phyloP scores from a whole-genome alignment of 2,113 vertebrate species.

The Gadus chalcogrammus region DNA sequence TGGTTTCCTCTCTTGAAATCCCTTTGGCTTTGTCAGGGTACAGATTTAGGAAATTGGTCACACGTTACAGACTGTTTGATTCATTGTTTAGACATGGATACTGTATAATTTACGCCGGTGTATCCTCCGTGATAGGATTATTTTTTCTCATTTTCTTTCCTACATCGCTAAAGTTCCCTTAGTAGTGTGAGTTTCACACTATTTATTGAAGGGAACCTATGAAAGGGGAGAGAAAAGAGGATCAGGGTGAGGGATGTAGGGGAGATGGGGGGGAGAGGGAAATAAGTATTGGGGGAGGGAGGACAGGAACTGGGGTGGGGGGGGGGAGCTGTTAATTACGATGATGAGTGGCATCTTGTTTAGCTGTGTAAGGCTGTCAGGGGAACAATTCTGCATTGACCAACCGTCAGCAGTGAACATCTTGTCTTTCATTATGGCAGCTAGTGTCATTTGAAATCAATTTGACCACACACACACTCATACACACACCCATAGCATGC shows the following conservation, averaged over 20 bases:
- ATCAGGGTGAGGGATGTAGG: neutral
- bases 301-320: constrained; percentile 9
- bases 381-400: constrained; percentile 61
- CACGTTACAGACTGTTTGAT: neutral
- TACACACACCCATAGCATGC: constrained; percentile 20
- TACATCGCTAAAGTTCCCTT: too few species aligned
- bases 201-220: too few species aligned
- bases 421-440: constrained; percentile 62
- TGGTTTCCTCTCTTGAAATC: neutral
- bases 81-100: neutral
- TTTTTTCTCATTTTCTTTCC: too few species aligned
- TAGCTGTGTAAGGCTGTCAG: constrained; percentile 50
- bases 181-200: too few species aligned
- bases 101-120: neutral
- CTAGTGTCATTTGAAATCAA: constrained; percentile 69
- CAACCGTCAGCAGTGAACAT: constrained; percentile 51
- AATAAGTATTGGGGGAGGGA: neutral
- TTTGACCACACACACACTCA: constrained; percentile 27
- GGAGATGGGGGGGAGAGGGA: neutral
- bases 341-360: constrained; percentile 43
- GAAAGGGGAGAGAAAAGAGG: neutral
- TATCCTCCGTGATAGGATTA: too few species aligned
- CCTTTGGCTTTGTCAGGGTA: neutral
- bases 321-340: constrained; percentile 47
- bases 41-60: neutral